Evolutionary conservation across 2,113 vertebrate genomes (phyloP).

Genomic region (Crocuta crocuta): DNA sequence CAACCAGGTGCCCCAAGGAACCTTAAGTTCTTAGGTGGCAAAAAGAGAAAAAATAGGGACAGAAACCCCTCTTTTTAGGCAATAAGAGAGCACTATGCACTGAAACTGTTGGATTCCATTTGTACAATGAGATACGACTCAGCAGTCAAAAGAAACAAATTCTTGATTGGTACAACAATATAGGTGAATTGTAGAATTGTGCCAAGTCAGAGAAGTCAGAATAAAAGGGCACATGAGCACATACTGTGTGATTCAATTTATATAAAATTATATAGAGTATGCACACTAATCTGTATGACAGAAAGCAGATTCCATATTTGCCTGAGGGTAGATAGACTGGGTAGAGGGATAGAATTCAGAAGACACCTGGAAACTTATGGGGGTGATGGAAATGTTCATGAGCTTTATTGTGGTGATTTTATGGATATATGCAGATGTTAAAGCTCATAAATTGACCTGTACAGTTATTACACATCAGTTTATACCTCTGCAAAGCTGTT

Average conservation of each 20-base stretch:
- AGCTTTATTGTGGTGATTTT: background rate
- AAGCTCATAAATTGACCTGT: background rate
- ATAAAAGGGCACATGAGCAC: background rate
- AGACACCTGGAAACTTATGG: background rate
- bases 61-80: background rate
- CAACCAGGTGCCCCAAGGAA: background rate
- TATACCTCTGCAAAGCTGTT: background rate
- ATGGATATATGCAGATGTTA: background rate
- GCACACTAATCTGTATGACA: background rate
- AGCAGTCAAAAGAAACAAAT: background rate
- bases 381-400: background rate
- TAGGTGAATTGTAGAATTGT: background rate
- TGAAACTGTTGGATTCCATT: background rate
- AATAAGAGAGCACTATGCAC: background rate
- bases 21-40: background rate
- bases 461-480: background rate
- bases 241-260: background rate
- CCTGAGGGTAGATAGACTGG: background rate
- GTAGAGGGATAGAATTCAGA: background rate
- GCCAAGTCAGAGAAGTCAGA: conserved; percentile 3
- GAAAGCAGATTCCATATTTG: background rate
- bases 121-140: background rate
- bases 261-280: background rate
- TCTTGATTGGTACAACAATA: background rate
- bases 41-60: background rate